These are phyloP conservation scores for Sebastiscus albofasciatus DNA, from an alignment of 2,797 vertebrate species.

Conservation along the genomic window DNA sequence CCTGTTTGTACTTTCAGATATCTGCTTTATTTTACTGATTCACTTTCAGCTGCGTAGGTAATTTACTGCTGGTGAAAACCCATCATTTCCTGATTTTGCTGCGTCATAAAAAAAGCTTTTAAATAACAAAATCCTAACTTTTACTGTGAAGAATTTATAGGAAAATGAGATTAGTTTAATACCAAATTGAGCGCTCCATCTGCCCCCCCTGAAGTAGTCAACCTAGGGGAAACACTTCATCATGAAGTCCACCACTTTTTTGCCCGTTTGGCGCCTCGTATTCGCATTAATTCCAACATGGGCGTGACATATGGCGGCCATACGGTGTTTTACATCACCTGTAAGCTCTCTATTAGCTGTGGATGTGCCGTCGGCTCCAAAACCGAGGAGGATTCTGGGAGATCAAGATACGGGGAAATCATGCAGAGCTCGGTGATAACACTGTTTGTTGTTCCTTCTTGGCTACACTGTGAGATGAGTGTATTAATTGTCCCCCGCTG, in stretches of 20 bases:
- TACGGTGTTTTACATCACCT: constrained; percentile 15
- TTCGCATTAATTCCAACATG: background rate
- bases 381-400: constrained; percentile 11
- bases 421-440: background rate
- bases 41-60: too few relatives aligned
- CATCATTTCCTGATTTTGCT: too few relatives aligned
- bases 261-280: background rate
- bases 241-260: background rate
- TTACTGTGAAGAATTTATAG: too few relatives aligned
- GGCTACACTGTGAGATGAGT: constrained; percentile 43
- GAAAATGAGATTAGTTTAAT: too few relatives aligned
- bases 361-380: background rate
- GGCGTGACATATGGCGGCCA: constrained; percentile 33
- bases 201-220: too few relatives aligned
- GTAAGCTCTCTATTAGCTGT: background rate
- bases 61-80: too few relatives aligned
- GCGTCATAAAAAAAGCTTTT: too few relatives aligned
- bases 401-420: background rate
- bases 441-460: constrained; percentile 28
- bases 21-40: too few relatives aligned
- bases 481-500: constrained; percentile 61
- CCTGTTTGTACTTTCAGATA: too few relatives aligned
- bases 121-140: background rate
- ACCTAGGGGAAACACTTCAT: too few relatives aligned
- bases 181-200: too few relatives aligned